Conservation (phyloP, 37 sponge, comb jelly and placozoan genomes). For the Crambe crambe region DNA sequence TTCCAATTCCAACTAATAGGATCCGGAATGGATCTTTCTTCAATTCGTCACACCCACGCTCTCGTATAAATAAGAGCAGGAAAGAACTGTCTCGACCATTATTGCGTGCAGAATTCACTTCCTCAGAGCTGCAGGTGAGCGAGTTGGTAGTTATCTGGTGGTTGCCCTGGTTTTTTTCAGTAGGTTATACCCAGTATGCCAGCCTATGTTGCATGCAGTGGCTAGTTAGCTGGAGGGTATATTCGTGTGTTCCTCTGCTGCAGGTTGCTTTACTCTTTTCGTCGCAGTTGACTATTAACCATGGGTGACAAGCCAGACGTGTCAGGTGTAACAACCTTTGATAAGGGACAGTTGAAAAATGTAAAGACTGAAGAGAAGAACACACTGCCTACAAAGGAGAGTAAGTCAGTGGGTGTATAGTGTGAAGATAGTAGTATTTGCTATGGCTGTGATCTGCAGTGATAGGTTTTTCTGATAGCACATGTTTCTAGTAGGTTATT, state of each 20-base stretch:
- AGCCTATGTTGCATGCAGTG: too few species aligned
- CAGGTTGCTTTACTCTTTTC: too few species aligned
- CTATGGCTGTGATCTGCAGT: too few species aligned
- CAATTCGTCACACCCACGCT: neutral
- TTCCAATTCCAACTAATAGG: neutral
- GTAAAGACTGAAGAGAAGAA: constrained; percentile 76
- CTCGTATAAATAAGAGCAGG: neutral
- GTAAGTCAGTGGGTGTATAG: constrained; percentile 30
- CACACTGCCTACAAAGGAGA: constrained; percentile 83
- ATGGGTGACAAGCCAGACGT: constrained; percentile 76
- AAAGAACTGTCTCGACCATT: too few species aligned
- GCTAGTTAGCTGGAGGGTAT: too few species aligned
- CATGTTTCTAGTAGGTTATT: neutral
- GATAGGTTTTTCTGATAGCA: neutral
- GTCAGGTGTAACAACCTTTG: constrained; percentile 59
- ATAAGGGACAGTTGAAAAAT: constrained; percentile 75
- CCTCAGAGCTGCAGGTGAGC: too few species aligned
- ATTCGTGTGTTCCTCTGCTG: too few species aligned
- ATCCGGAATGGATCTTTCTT: neutral
- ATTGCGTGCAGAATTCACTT: too few species aligned
- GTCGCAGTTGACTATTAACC: too few species aligned
- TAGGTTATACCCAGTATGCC: too few species aligned
- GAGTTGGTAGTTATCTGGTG: too few species aligned
- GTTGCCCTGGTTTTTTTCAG: too few species aligned
- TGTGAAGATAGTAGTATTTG: neutral